A percentile compares a stretch with the other conserved stretches of the same genome.
Conservation (phyloP, 2,888 invertebrate genomes). For the Leptinotarsa rubiginosa region DNA sequence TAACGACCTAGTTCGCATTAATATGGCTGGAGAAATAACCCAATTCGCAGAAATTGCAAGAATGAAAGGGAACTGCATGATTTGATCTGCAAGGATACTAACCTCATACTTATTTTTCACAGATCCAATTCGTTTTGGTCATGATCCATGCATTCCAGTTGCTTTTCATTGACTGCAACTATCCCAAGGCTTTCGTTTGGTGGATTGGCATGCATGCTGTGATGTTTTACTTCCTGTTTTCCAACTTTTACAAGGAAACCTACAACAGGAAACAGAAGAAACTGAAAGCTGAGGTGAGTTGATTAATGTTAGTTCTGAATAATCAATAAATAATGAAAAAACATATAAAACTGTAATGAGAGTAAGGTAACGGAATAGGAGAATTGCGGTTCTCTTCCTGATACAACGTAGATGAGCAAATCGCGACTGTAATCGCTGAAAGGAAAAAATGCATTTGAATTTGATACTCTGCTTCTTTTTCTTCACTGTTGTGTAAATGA, state of each 20-base stretch:
- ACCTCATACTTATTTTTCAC: constrained; percentile 22
- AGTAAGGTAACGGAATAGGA: too few relatives aligned
- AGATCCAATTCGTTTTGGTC: constrained; percentile 89
- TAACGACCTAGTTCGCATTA: too few relatives aligned
- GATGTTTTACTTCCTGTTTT: constrained; percentile 93
- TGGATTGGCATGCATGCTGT: constrained; percentile 93
- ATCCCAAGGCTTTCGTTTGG: constrained; percentile 89
- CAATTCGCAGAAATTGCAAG: too few relatives aligned
- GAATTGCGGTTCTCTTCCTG: too few relatives aligned
- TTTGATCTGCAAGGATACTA: not conserved
- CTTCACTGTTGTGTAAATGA: too few relatives aligned
- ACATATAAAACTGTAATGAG: too few relatives aligned
- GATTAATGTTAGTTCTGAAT: not conserved
- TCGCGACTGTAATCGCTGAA: too few relatives aligned
- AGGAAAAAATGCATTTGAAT: too few relatives aligned
- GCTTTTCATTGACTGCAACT: constrained; percentile 89
- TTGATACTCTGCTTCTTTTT: too few relatives aligned
- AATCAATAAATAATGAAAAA: too few relatives aligned
- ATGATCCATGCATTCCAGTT: constrained; percentile 92
- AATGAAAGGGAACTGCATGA: not conserved
- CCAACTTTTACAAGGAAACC: constrained; percentile 88
- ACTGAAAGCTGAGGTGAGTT: constrained; percentile 45
- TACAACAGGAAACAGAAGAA: constrained; percentile 69
- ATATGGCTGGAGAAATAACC: too few relatives aligned
- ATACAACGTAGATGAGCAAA: too few relatives aligned